Conservation (phyloP, 2,888 invertebrate genomes). For the Agonopterix alstromeriana region DNA sequence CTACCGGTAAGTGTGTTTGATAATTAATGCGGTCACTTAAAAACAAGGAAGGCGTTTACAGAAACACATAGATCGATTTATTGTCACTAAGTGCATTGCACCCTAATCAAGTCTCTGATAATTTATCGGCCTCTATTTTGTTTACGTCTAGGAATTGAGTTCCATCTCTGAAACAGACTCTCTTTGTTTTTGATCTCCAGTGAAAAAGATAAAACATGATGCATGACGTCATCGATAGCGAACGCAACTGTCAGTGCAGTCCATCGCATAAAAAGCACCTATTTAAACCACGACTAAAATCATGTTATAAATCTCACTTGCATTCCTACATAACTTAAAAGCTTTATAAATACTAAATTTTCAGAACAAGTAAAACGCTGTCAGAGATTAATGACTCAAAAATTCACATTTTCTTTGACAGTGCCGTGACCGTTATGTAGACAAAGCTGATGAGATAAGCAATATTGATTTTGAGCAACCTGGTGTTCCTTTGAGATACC, state of each 20-base stretch:
- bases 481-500: conserved; percentile 42
- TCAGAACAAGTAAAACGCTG: conserved; percentile 25
- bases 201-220: too few relatives aligned
- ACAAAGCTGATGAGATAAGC: conserved; percentile 51
- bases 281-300: conserved; percentile 18
- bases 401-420: conserved; percentile 33
- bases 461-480: conserved; percentile 58
- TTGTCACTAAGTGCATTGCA: conserved; percentile 43
- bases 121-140: conserved; percentile 24
- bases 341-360: conserved; percentile 26
- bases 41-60: conserved; percentile 40
- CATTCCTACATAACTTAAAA: conserved; percentile 30
- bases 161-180: too few relatives aligned
- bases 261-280: conserved; percentile 16
- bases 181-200: too few relatives aligned
- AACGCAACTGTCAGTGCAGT: conserved; percentile 2
- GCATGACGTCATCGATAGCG: conserved; percentile 5
- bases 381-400: conserved; percentile 46
- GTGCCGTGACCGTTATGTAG: conserved; percentile 44
- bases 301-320: conserved; percentile 26
- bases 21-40: conserved; percentile 6
- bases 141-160: conserved; percentile 17
- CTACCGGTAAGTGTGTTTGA: background rate
- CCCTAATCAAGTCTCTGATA: conserved; percentile 34
- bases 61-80: conserved; percentile 41